Evolutionary conservation across 2,113 vertebrate genomes (phyloP).

Genomic region (Corythornis cristatus): DNA sequence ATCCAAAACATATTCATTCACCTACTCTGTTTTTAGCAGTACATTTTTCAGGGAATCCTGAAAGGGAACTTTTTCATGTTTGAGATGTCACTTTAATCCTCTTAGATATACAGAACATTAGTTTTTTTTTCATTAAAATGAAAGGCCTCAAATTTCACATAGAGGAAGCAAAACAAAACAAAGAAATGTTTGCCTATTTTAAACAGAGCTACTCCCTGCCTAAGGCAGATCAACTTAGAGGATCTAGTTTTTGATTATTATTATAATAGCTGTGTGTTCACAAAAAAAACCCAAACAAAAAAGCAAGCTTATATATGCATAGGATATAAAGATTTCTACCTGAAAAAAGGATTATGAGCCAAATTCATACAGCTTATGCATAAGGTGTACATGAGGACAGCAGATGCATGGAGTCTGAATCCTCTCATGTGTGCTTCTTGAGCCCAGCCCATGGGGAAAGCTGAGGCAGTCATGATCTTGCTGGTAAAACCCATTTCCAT

Average conservation of each 20-base stretch:
- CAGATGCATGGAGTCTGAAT: neutral
- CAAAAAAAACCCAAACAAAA: neutral
- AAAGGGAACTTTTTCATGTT: neutral
- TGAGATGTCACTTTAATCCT: neutral
- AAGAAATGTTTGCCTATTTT: neutral
- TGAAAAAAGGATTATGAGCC: neutral
- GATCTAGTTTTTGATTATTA: neutral
- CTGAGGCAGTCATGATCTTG: neutral
- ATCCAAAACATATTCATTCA: neutral
- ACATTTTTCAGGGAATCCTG: neutral
- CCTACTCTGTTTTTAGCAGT: neutral
- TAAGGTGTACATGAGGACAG: neutral
- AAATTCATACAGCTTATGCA: neutral
- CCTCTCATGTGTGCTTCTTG: neutral
- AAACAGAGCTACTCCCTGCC: neutral
- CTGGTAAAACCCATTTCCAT: neutral
- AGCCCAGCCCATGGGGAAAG: neutral
- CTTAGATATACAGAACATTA: neutral
- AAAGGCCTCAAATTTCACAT: neutral
- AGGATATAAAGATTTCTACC: neutral
- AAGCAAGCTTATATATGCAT: neutral
- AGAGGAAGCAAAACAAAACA: neutral
- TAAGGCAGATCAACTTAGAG: neutral
- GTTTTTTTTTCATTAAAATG: neutral
- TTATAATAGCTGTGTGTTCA: neutral